Conservation (phyloP, 2,888 invertebrate genomes). For the Linnaemya vulpina region DNA sequence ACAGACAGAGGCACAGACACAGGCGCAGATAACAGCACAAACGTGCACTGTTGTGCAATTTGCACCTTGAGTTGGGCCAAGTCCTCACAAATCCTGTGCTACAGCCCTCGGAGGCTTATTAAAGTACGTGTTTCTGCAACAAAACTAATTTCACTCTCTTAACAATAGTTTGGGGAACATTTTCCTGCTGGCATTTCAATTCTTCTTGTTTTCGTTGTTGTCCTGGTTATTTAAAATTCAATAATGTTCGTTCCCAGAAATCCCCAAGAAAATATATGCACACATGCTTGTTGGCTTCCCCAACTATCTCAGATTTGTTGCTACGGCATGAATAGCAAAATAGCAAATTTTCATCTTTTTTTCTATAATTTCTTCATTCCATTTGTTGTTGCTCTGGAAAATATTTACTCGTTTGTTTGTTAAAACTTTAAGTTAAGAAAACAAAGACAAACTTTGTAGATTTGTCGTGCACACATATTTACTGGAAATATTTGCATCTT, state of each 20-base stretch:
- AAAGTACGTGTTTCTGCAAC: slow-evolving; percentile 58
- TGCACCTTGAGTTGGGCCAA: slow-evolving; percentile 18
- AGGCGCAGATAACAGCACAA: too few species aligned
- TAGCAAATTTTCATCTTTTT: slow-evolving; percentile 6
- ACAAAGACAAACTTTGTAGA: slow-evolving; percentile 57
- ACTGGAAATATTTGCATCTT: slow-evolving; percentile 63
- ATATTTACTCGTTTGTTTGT: slow-evolving; percentile 61
- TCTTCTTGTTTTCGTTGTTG: slow-evolving; percentile 21
- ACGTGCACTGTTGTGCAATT: background rate
- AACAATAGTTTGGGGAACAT: slow-evolving; percentile 68
- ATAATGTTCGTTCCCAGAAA: slow-evolving; percentile 64
- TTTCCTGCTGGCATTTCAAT: slow-evolving; percentile 43
- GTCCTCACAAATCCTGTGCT: slow-evolving; percentile 50
- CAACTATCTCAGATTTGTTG: slow-evolving; percentile 22
- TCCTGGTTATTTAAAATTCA: slow-evolving; percentile 61
- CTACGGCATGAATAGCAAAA: background rate
- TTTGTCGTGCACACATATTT: slow-evolving; percentile 55
- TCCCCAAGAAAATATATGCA: slow-evolving; percentile 49
- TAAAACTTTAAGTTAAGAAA: slow-evolving; percentile 58
- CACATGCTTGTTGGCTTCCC: slow-evolving; percentile 50
- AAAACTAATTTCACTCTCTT: slow-evolving; percentile 49
- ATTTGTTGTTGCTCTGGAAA: slow-evolving; percentile 50
- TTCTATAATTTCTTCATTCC: slow-evolving; percentile 44
- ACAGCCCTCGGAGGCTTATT: slow-evolving; percentile 67
- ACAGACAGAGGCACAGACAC: too few species aligned